A percentile compares a stretch with the other conserved stretches of the same genome.
phyloP scores from a whole-genome alignment of 2,888 invertebrate species.

The Brachynemurus nebulosus region DNA sequence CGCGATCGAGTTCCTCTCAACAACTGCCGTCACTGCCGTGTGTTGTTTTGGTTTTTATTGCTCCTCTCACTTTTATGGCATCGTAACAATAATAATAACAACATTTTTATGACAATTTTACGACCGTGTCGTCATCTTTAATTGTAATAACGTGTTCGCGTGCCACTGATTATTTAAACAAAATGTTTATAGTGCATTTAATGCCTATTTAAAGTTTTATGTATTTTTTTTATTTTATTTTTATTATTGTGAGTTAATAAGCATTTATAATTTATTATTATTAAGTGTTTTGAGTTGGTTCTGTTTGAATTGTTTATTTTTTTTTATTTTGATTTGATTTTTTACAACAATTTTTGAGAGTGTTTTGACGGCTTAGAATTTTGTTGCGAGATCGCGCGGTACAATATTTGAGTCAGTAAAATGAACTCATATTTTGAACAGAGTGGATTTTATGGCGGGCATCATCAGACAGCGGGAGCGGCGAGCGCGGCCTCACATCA shows the following conservation, averaged over 20 bases:
- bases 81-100: constrained; percentile 30
- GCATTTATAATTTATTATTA: neutral
- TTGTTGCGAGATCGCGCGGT: too few species aligned
- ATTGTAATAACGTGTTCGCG: constrained; percentile 5
- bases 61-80: constrained; percentile 15
- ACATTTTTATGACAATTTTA: constrained; percentile 7
- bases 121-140: constrained; percentile 4
- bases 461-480: constrained; percentile 62
- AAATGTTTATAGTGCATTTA: constrained; percentile 1
- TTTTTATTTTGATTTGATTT: neutral
- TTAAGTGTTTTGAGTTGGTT: neutral
- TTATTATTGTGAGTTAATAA: too few species aligned
- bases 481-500: constrained; percentile 44
- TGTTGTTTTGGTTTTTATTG: constrained; percentile 11
- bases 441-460: constrained; percentile 87
- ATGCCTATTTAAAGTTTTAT: constrained; percentile 2
- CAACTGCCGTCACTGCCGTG: neutral
- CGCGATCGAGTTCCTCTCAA: neutral
- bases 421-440: constrained; percentile 97
- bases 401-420: too few species aligned
- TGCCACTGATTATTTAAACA: constrained; percentile 3
- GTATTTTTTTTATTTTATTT: too few species aligned
- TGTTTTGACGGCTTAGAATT: too few species aligned
- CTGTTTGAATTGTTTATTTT: neutral
- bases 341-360: too few species aligned